A percentile compares a stretch with the other conserved stretches of the same genome.
Conservation (phyloP, 2,797 vertebrate species). For the Nothura maculosa region DNA sequence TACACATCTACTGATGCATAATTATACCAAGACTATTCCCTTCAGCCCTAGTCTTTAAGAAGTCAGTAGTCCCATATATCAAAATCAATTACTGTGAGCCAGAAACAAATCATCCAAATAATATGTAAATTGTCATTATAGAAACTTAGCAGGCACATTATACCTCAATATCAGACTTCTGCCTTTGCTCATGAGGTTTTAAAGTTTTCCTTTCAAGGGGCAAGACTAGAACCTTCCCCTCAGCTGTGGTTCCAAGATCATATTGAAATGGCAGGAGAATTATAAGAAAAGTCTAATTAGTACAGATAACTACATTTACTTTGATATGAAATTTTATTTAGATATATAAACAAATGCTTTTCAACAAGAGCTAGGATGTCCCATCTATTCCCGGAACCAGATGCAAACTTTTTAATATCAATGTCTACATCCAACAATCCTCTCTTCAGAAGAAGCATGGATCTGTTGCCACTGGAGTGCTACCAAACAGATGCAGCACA, state of each 20-base stretch:
- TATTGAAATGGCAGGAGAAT: neutral
- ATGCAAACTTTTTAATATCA: neutral
- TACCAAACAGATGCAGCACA: neutral
- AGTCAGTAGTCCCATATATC: neutral
- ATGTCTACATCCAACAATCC: neutral
- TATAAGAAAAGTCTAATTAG: neutral
- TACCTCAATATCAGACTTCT: neutral
- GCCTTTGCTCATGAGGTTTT: accelerated
- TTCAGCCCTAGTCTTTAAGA: neutral
- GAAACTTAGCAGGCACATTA: neutral
- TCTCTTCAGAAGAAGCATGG: neutral
- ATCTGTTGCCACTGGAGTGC: neutral
- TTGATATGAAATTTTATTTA: neutral
- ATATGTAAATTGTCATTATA: neutral
- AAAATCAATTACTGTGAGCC: neutral
- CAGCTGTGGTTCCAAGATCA: neutral
- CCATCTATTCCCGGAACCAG: neutral
- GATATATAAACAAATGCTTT: neutral
- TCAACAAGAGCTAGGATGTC: neutral
- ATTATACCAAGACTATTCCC: neutral
- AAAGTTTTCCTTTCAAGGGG: neutral
- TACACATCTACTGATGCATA: neutral
- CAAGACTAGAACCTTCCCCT: neutral
- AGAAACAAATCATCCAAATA: neutral
- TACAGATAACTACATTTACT: neutral